Evolutionary conservation across 30 jellyfish, hydroid and myxozoan species (phyloP), one percentile per base, ranked within the genome.

Genomic region (Nemopilema nomurai): DNA sequence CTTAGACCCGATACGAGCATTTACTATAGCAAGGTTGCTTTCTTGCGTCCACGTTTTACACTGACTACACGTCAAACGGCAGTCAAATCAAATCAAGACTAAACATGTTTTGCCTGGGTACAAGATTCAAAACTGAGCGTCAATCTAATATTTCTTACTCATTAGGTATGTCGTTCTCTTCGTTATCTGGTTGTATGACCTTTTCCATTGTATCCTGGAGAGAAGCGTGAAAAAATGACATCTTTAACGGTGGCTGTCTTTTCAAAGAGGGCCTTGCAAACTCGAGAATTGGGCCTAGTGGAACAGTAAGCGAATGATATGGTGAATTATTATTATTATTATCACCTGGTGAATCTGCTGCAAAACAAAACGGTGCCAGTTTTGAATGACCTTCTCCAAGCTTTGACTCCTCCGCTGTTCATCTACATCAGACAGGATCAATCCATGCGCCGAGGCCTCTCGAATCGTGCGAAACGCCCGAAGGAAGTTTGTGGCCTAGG

Each of bases 341-440:
- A 41, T 16, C 77, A 94, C 99, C 96, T 94, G 99, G 66, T 94
- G 99, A 69, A 94, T 82, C 66, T 94, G 97, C 79, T 96, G 95
- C 73, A 94, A 81, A 41, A 89, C 96, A 73, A 94, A 94, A 8
- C 99, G 96, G 84, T 85, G 87, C 99, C 99, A 94, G 76, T 86
- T 94, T 62, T 94, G 99, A 27, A 94, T 94, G 62, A 87, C 83
- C 26, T 67, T 82, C 17, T 95, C 89, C 19, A 94, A 30, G 53
- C 82, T 90, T 66, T 82, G 89, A 49, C 51, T 89, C 53, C 81
- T 25, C 18, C 90, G 27, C 18, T 90, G 50, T 32, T 76, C 89
- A 20, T 84, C 92, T 23, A 73, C 78, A 21, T 94, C 99, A 0
- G 92, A 90, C 28, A 89, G 49, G 49, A 94, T 71, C 67, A 94